Evolutionary conservation across 2,888 invertebrate genomes (phyloP).

Genomic region (Clanis bilineata): DNA sequence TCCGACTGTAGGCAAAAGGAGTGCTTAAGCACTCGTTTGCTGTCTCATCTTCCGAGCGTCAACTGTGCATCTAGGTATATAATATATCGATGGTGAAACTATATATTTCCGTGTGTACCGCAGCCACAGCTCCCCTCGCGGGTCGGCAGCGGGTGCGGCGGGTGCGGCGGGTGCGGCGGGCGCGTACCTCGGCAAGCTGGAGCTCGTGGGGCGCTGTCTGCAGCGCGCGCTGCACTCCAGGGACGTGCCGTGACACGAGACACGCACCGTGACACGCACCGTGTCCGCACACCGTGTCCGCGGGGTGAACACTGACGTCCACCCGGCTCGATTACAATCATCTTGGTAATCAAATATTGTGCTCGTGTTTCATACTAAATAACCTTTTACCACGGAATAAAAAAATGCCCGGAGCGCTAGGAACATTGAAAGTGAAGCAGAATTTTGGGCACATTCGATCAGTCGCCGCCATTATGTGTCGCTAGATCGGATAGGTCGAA

Average conservation of each 20-base stretch:
- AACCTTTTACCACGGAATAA: too few relatives aligned
- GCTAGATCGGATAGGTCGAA: too few relatives aligned
- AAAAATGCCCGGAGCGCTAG: too few relatives aligned
- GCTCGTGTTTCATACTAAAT: not conserved
- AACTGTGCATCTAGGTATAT: too few relatives aligned
- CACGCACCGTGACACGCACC: not conserved
- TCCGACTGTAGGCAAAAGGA: too few relatives aligned
- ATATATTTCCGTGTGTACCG: not conserved
- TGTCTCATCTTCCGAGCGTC: too few relatives aligned
- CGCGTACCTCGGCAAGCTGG: slow-evolving; percentile 58
- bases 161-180: slow-evolving; percentile 49
- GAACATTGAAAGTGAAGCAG: too few relatives aligned
- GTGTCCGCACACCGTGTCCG: too few relatives aligned
- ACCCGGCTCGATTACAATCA: not conserved
- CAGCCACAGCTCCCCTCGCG: slow-evolving; percentile 52
- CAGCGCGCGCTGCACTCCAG: slow-evolving; percentile 48
- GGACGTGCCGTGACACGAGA: slow-evolving; percentile 51
- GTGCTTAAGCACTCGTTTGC: too few relatives aligned
- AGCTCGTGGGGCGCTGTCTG: slow-evolving; percentile 58
- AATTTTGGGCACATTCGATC: too few relatives aligned
- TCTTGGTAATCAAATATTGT: not conserved
- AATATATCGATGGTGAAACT: too few relatives aligned
- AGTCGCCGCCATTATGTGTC: too few relatives aligned
- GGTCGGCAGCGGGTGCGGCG: slow-evolving; percentile 51
- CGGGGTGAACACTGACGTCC: not conserved